Evolutionary conservation across 1,140 invertebrate species (phyloP).

Genomic region (Macrostomum lignano): DNA sequence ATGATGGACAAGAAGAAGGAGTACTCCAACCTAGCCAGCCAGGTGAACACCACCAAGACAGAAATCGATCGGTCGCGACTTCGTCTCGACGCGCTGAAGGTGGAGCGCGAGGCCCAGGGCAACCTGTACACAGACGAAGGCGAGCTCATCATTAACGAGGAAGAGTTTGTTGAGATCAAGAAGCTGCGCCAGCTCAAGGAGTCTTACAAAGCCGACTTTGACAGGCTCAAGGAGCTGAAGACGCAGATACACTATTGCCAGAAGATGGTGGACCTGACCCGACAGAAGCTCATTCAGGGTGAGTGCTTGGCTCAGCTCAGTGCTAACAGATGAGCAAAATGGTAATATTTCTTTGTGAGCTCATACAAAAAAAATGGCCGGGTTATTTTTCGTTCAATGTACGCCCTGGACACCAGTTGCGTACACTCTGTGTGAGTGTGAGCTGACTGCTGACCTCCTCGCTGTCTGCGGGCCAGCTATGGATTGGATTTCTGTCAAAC

Average conservation of each 20-base stretch:
- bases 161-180: constrained; percentile 23
- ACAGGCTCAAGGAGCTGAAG: constrained; percentile 22
- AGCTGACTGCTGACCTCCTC: too few species aligned
- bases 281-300: constrained; percentile 24
- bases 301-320: too few species aligned
- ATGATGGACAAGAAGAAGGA: constrained; percentile 19
- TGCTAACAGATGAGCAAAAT: too few species aligned
- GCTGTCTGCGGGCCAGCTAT: too few species aligned
- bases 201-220: constrained; percentile 16
- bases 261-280: constrained; percentile 25
- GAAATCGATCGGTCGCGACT: constrained; percentile 18
- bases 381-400: too few species aligned
- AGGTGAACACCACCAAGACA: constrained; percentile 19
- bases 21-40: constrained; percentile 20
- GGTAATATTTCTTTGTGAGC: too few species aligned
- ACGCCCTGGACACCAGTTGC: too few species aligned
- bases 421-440: too few species aligned
- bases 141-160: constrained; percentile 26
- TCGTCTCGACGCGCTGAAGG: constrained; percentile 15
- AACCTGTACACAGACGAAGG: constrained; percentile 21
- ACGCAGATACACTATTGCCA: constrained; percentile 27
- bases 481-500: too few species aligned
- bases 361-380: too few species aligned
- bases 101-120: constrained; percentile 19
- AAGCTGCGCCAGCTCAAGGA: constrained; percentile 20